Conservation (phyloP, 1,140 invertebrate species). For the Neotoxoptera formosana region DNA sequence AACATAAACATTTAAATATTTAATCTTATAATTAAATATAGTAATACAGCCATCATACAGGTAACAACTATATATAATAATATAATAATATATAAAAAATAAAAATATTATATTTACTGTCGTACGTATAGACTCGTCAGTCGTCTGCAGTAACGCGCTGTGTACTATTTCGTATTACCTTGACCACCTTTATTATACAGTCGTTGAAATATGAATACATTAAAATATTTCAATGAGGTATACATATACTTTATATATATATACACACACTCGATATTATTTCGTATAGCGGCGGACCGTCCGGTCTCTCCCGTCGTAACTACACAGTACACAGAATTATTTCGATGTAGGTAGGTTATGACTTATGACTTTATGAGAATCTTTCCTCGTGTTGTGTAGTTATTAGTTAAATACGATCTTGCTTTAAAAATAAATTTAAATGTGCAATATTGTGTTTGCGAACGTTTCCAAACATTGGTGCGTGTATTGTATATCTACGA, state of each 20-base stretch:
- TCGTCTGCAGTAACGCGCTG: neutral
- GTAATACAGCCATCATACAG: neutral
- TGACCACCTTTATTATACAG: slow-evolving; percentile 3
- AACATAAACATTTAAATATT: too few relatives aligned
- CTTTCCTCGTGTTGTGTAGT: neutral
- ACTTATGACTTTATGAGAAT: neutral
- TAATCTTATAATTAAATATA: neutral
- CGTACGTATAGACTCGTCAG: neutral
- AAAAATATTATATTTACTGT: neutral
- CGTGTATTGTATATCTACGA: neutral
- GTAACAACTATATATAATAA: neutral
- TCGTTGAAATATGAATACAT: slow-evolving; percentile 1
- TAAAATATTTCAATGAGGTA: slow-evolving; percentile 21
- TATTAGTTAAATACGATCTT: neutral
- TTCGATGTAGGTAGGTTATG: neutral
- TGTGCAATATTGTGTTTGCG: neutral
- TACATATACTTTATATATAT: neutral
- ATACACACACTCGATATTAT: neutral
- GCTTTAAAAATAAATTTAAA: neutral
- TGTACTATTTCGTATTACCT: slow-evolving; percentile 27
- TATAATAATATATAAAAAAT: neutral
- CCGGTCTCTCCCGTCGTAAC: neutral
- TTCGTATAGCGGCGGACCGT: neutral
- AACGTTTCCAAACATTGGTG: neutral
- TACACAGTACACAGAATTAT: neutral